These are phyloP conservation scores for Cephalopterus ornatus DNA, from an alignment of 2,113 vertebrate species.

Conservation along the genomic window DNA sequence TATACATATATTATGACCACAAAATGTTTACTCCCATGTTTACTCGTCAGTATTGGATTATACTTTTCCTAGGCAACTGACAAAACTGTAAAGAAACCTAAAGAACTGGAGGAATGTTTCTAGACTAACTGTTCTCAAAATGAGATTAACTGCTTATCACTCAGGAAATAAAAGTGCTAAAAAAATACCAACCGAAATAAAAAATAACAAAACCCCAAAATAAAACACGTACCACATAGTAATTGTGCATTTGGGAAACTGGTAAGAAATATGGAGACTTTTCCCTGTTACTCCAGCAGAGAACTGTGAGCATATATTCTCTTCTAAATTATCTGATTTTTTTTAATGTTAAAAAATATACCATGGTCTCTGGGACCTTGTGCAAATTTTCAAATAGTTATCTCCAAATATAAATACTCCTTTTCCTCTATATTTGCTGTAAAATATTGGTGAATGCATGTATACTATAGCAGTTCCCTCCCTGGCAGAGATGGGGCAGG, in stretches of 20 bases:
- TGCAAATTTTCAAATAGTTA: neutral
- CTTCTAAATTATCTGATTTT: neutral
- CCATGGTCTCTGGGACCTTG: neutral
- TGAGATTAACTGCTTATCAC: neutral
- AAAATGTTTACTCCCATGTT: neutral
- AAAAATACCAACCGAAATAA: neutral
- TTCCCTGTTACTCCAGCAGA: neutral
- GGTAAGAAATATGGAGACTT: neutral
- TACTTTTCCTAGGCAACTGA: neutral
- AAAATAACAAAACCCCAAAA: neutral
- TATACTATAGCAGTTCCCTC: neutral
- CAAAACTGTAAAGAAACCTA: neutral
- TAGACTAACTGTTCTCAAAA: constrained; percentile 20
- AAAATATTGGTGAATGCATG: neutral
- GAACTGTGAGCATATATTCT: neutral
- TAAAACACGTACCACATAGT: neutral
- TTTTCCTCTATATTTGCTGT: neutral
- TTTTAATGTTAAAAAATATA: neutral
- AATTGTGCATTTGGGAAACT: constrained; percentile 11
- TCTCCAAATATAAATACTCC: neutral
- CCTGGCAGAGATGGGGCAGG: neutral
- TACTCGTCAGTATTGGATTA: neutral
- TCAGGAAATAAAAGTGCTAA: neutral
- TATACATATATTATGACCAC: neutral
- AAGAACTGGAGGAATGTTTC: constrained; percentile 32